These are phyloP conservation scores for Aradophagus sp. DNA, from an alignment of 1,140 invertebrate species.

Conservation along the genomic window DNA sequence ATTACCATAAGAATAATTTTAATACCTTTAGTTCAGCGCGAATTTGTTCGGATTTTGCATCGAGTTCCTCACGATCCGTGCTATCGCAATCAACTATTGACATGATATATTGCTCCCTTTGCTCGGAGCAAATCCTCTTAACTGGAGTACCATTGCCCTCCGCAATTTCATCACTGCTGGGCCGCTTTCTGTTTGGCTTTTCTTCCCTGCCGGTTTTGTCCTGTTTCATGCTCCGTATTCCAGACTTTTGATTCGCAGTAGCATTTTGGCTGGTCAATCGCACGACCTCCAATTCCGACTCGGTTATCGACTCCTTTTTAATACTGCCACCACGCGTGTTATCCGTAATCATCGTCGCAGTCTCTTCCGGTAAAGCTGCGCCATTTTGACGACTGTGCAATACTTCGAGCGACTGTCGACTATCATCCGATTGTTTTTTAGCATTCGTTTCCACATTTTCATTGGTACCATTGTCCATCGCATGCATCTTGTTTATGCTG, in stretches of 20 bases:
- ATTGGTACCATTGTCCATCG: slow-evolving; percentile 66
- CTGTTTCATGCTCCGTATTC: slow-evolving; percentile 34
- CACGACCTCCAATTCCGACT: slow-evolving; percentile 22
- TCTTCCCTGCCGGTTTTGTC: slow-evolving; percentile 38
- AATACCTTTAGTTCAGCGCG: slow-evolving; percentile 66
- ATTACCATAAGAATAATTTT: too few relatives aligned
- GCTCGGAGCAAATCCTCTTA: slow-evolving; percentile 66
- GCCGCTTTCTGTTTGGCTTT: slow-evolving; percentile 60
- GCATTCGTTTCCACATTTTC: slow-evolving; percentile 64
- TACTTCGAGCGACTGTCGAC: slow-evolving; percentile 64
- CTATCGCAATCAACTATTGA: slow-evolving; percentile 65
- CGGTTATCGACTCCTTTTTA: slow-evolving; percentile 61
- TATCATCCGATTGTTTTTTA: slow-evolving; percentile 63
- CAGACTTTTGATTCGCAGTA: slow-evolving; percentile 14
- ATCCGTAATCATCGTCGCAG: slow-evolving; percentile 58
- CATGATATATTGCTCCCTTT: slow-evolving; percentile 67
- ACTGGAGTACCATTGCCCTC: slow-evolving; percentile 58
- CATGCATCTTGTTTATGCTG: slow-evolving; percentile 69
- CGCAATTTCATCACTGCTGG: slow-evolving; percentile 57
- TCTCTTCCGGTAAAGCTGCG: slow-evolving; percentile 69
- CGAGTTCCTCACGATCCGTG: slow-evolving; percentile 65
- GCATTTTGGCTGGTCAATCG: slow-evolving; percentile 32
- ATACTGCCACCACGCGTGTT: slow-evolving; percentile 43
- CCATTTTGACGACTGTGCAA: slow-evolving; percentile 72
- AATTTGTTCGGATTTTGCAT: slow-evolving; percentile 65